Base-by-base conservation (phyloP, 2,888 invertebrate genomes). In the Idaea biselata region DNA sequence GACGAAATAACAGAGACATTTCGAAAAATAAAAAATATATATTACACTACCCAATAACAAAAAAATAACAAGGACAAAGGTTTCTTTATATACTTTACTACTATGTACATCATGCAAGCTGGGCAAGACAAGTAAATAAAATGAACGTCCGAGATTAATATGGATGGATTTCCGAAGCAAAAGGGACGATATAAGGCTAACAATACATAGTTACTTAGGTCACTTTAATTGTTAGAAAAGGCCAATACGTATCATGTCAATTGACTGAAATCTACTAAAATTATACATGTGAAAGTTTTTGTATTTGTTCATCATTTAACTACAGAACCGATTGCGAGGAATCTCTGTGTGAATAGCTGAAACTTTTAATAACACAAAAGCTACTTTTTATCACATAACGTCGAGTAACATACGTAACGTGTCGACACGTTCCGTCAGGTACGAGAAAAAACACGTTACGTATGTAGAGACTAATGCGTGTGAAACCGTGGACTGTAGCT, bases 161-260 rank as follows among this genome's bases (percentile, higher is more conserved):
- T 89, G 91, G 91, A 91, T 91, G 91, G 90, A 91, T 84, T 83
- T 79, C 84, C 77, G 68, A 89, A 88, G 85, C 84, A 76, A 86
- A 78, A 80, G 85, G 89, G 87, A 89, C 88, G 86, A 87, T 69
- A 78, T 82, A 73, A 74, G 77, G 80, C 74, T 79, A 77, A 78
- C 61, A 63, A 64, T 64, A 62, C 60, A 69, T 77, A 67, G 25
- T 25, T 25, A 77, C 75, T 77, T 74, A 73, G 75, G 79, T 74
- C 74, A 66, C 74, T 76, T 74, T 79, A 79, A 83, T 81, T 80
- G 78, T 79, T 74, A 68, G 69, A 63, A 62, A 85, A 83, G 83
- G 86, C 78, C 79, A 81, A 77, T 68, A 16, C 73, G 75, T 25
- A 25, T 81, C 75, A 72, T 72, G 69, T 65, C 76, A 88, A 89